phyloP scores from a whole-genome alignment of 1,140 invertebrate species.

The Drosophila navojoa region DNA sequence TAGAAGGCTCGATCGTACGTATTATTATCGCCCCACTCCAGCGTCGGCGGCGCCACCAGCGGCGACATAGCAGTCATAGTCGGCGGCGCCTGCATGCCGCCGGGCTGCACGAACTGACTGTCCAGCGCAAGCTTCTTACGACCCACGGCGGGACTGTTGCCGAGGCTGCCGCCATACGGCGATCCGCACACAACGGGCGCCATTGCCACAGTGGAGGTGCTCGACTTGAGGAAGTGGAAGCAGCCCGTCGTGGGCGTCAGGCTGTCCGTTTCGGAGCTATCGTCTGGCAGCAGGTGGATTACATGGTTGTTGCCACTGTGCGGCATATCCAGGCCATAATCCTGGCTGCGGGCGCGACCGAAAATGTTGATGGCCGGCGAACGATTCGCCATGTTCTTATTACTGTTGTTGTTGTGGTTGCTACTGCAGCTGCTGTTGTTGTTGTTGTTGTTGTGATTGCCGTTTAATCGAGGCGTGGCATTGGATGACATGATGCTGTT shows the following conservation, averaged over 20 bases:
- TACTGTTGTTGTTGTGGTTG: slow-evolving; percentile 24
- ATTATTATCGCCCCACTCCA: slow-evolving; percentile 61
- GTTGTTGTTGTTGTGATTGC: slow-evolving; percentile 34
- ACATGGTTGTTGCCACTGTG: slow-evolving; percentile 13
- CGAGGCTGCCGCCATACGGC: slow-evolving; percentile 64
- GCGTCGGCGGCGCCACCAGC: neutral
- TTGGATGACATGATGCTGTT: slow-evolving; percentile 14
- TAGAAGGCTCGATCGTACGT: slow-evolving; percentile 83
- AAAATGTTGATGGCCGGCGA: slow-evolving; percentile 33
- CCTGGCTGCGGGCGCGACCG: slow-evolving; percentile 66
- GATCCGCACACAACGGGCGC: slow-evolving; percentile 5
- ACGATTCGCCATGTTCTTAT: slow-evolving; percentile 16
- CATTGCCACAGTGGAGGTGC: slow-evolving; percentile 2
- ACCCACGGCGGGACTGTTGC: slow-evolving; percentile 76
- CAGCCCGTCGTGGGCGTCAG: slow-evolving; percentile 65
- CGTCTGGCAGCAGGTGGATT: slow-evolving; percentile 40
- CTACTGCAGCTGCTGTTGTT: slow-evolving; percentile 27
- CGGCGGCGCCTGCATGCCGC: neutral
- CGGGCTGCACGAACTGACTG: slow-evolving; percentile 37
- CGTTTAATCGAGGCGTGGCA: slow-evolving; percentile 24
- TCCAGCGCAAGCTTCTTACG: slow-evolving; percentile 77
- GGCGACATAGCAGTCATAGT: slow-evolving; percentile 3
- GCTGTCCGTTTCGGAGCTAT: slow-evolving; percentile 63
- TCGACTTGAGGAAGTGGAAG: slow-evolving; percentile 62
- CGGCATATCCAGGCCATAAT: slow-evolving; percentile 57